phyloP scores from a whole-genome alignment of 2,888 invertebrate genomes.

The Oxycera nigricornis region DNA sequence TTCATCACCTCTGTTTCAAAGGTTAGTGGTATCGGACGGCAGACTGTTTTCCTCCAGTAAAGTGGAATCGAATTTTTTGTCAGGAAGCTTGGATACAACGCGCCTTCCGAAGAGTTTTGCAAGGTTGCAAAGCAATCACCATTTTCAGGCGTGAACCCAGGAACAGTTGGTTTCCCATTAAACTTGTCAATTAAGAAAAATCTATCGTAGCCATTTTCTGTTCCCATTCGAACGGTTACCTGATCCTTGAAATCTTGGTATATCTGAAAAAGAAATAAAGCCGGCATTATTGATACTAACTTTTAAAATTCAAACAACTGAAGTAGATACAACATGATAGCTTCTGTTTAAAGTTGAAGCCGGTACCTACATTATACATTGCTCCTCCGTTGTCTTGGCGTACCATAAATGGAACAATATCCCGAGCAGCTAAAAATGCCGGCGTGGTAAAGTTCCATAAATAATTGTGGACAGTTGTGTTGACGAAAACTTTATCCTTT shows the following conservation, averaged over 20 bases:
- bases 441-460: constrained; percentile 73
- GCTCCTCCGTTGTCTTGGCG: constrained; percentile 73
- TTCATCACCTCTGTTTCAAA: constrained; percentile 54
- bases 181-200: constrained; percentile 71
- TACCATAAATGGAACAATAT: constrained; percentile 67
- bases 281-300: neutral
- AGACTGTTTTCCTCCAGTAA: constrained; percentile 71
- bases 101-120: constrained; percentile 72
- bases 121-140: constrained; percentile 68
- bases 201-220: constrained; percentile 65
- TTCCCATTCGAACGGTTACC: constrained; percentile 70
- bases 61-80: constrained; percentile 66
- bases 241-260: constrained; percentile 69
- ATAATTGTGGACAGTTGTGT: constrained; percentile 67
- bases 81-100: constrained; percentile 67
- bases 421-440: constrained; percentile 66
- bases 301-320: neutral
- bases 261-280: constrained; percentile 63
- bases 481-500: constrained; percentile 64
- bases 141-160: constrained; percentile 62
- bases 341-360: neutral
- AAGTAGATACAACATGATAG: neutral
- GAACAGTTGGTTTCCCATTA: constrained; percentile 65
- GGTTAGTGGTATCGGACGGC: constrained; percentile 49
- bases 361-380: constrained; percentile 66